Evolutionary conservation across 2,797 vertebrate species (phyloP).

Genomic region (Hippoglossus hippoglossus): DNA sequence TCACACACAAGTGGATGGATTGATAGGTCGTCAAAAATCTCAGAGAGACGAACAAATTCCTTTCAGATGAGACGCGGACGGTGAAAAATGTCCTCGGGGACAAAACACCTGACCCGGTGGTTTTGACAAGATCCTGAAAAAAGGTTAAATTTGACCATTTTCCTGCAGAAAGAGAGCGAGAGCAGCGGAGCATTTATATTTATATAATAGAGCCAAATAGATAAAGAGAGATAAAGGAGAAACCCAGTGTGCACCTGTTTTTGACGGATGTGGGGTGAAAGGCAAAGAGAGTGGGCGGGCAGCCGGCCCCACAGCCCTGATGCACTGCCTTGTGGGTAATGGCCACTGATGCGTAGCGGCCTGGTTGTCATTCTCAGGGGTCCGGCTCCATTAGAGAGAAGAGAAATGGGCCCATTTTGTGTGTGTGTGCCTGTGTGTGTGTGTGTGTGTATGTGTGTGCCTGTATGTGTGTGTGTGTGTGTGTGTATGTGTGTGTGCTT

Average conservation of each 20-base stretch:
- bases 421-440: slow-evolving; percentile 31
- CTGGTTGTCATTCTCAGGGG: slow-evolving; percentile 74
- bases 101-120: not conserved
- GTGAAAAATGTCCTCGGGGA: slow-evolving; percentile 27
- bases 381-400: slow-evolving; percentile 69
- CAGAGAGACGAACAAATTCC: not conserved
- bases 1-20: slow-evolving; percentile 28
- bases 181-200: not conserved
- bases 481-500: slow-evolving; percentile 1
- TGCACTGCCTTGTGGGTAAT: slow-evolving; percentile 76
- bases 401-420: slow-evolving; percentile 47
- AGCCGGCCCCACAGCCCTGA: slow-evolving; percentile 54
- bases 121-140: slow-evolving; percentile 28
- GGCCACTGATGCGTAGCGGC: slow-evolving; percentile 68
- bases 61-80: slow-evolving; percentile 19
- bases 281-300: slow-evolving; percentile 58
- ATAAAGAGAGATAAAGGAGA: slow-evolving; percentile 12
- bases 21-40: slow-evolving; percentile 26
- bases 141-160: slow-evolving; percentile 27
- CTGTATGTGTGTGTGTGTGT: slow-evolving; percentile 29
- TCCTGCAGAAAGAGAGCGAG: slow-evolving; percentile 35
- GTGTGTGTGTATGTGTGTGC: slow-evolving; percentile 6
- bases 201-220: slow-evolving; percentile 7
- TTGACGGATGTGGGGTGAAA: slow-evolving; percentile 75
- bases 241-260: slow-evolving; percentile 56